Base-by-base conservation (phyloP, 2,113 vertebrate genomes). In the Dipodomys spectabilis region DNA sequence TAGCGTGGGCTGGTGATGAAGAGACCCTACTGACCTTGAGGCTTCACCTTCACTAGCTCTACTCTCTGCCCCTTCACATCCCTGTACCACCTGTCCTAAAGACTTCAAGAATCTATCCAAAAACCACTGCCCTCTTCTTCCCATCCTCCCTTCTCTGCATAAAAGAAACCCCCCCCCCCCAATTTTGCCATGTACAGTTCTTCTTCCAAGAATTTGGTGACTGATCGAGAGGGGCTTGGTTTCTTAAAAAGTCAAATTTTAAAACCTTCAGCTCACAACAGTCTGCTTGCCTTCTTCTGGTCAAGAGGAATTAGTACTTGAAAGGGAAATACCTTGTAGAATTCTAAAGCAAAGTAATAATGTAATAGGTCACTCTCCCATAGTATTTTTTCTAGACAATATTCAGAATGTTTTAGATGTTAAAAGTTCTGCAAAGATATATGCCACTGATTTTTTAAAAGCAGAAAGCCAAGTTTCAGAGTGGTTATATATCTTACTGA, bases 1-100 rank as follows among this genome's bases (percentile, higher is more conserved):
- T 6, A 12, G 0, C 1, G 39, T 32, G 53, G 0, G 1, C 0
- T 6, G 10, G 2, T 22, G 67, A 45, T 13, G 39, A 53, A 39
- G 19, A 60, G 20, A 32, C 16, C 19, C 32, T 19, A 25, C 71
- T 45, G 32, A 3, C 7, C 23, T 7, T 2, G 23, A 81, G 30
- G 1, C 35, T 22, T 15, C 0, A 1, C 0, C 6, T 1, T 16
- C 62, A 60, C 11, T 7, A 22, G n/a, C 22, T 73, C 10, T 6
- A 20, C 7, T 10, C 35, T 32, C 44, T 2, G 4, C 12, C 3
- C 16, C 16, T 18, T 44, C 15, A 6, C 16, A 2, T 28, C 45
- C 28, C 88, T 71, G 2, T 4, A 68, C 0, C 57, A 16, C 1
- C 11, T 39, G 19, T 74, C 23, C 65, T 69, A 35, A 72, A 30